Conservation (phyloP, 2,797 vertebrate species). For the Enteromius afrohamiltoni region DNA sequence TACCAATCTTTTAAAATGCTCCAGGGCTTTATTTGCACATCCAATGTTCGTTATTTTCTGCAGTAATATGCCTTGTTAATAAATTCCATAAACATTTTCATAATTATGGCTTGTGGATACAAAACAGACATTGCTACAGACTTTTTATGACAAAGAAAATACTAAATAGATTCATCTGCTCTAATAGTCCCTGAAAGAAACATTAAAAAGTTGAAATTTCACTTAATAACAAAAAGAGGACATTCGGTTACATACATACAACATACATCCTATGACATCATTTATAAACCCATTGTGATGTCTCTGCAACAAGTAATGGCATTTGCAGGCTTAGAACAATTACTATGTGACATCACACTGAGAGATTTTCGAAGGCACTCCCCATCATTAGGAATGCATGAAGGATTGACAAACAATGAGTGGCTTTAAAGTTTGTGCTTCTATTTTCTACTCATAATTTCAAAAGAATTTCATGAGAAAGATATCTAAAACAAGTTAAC, state of each 20-base stretch:
- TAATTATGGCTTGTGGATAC: slow-evolving; percentile 83
- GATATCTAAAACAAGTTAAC: slow-evolving; percentile 83
- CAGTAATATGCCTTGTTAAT: slow-evolving; percentile 48
- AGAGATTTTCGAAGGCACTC: slow-evolving; percentile 76
- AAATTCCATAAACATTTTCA: slow-evolving; percentile 68
- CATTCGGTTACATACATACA: slow-evolving; percentile 70
- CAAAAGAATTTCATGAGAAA: slow-evolving; percentile 76
- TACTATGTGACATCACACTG: slow-evolving; percentile 62
- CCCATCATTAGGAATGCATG: slow-evolving; percentile 72
- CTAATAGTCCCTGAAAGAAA: slow-evolving; percentile 81
- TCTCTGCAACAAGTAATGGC: slow-evolving; percentile 57
- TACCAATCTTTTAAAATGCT: slow-evolving; percentile 79
- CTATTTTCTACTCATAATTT: slow-evolving; percentile 73
- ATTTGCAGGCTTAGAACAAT: slow-evolving; percentile 63
- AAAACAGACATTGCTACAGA: slow-evolving; percentile 85
- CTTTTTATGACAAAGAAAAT: slow-evolving; percentile 78
- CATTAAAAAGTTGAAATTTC: slow-evolving; percentile 69
- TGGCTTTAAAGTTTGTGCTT: slow-evolving; percentile 72
- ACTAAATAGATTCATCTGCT: slow-evolving; percentile 76
- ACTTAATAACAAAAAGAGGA: slow-evolving; percentile 66
- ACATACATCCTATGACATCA: slow-evolving; percentile 62
- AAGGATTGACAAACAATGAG: slow-evolving; percentile 68
- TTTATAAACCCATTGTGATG: slow-evolving; percentile 61
- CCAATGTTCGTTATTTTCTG: slow-evolving; percentile 57
- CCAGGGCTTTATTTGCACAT: slow-evolving; percentile 53